Base-by-base conservation (phyloP, 2,797 vertebrate genomes). In the Lophotriccus pileatus region DNA sequence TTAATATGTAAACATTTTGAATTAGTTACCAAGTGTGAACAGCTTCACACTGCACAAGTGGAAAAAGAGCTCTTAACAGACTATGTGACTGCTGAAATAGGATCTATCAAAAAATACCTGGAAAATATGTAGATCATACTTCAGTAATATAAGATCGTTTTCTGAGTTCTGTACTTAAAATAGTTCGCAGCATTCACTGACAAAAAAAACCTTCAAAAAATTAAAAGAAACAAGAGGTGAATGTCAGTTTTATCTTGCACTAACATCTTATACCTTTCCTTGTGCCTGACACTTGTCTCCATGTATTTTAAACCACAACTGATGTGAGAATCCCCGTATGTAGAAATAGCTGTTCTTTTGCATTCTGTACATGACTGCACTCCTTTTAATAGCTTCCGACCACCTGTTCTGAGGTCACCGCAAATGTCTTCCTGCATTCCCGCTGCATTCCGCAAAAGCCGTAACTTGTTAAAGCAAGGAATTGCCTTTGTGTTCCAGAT, bases 401-500 rank as follows among this genome's bases (percentile, higher is more conserved):
- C 96, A 96, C 96, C 95, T 97, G 95, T 95, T 95, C 43, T 49
- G 84, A 78, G 87, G 67, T 94, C 76, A 69, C 56, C 16, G 5
- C 86, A 58, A 46, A 24, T 86, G 75, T 43, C 58, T 88, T 73
- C 68, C 52, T 83, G 17, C 92, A 66, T 96, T 97, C 95, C 73
- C 0, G 0, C 47, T 44, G 62, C 95, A 73, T 96, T 95, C 92
- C 79, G 34, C 62, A 37, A 69, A 90, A 94, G 89, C 86, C 10
- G 1, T 50, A 30, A 66, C 55, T 77, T 46, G 67, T 70, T 95
- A 84, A 97, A 85, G 62, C 77, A 10, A 94, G 72, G 60, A 68
- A 87, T 76, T 94, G 87, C 90, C 66, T 97, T 96, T 98, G 68
- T 97, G 43, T 97, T 95, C 43, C 93, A 98, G 98, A 94, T 98